phyloP scores from a whole-genome alignment of 1,140 invertebrate species.

The Bilobella aurantiaca region DNA sequence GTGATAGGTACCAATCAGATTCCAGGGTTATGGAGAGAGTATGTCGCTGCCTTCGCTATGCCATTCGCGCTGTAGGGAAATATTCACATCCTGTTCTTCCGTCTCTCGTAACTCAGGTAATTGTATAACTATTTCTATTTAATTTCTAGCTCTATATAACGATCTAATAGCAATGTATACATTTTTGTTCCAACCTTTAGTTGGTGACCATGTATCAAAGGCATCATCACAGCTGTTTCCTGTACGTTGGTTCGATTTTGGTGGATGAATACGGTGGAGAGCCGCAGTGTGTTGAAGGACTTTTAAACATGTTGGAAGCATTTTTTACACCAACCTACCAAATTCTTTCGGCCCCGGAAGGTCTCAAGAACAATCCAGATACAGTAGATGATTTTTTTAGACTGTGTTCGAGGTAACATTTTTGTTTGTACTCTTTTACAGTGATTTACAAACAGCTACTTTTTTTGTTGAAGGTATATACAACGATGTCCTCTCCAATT shows the following conservation, averaged over 20 bases:
- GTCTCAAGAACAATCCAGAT: constrained; percentile 83
- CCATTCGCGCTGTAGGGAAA: constrained; percentile 71
- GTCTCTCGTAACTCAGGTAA: constrained; percentile 64
- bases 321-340: constrained; percentile 75
- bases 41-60: constrained; percentile 80
- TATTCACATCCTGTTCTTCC: constrained; percentile 65
- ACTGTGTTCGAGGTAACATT: constrained; percentile 57
- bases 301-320: constrained; percentile 77
- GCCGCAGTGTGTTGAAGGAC: constrained; percentile 54
- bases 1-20: constrained; percentile 66
- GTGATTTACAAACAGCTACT: constrained; percentile 4
- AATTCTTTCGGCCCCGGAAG: constrained; percentile 57
- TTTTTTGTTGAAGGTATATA: constrained; percentile 55
- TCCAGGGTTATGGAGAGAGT: constrained; percentile 78
- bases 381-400: constrained; percentile 95
- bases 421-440: constrained; percentile 7
- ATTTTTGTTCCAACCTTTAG: constrained; percentile 42
- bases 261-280: constrained; percentile 84
- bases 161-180: background rate
- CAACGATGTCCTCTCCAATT: constrained; percentile 72
- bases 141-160: background rate
- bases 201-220: constrained; percentile 71
- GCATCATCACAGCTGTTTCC: constrained; percentile 83
- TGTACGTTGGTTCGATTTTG: constrained; percentile 88
- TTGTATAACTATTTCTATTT: background rate